Evolutionary conservation across 2,888 invertebrate genomes (phyloP).

Genomic region (Ypsolopha scabrella): DNA sequence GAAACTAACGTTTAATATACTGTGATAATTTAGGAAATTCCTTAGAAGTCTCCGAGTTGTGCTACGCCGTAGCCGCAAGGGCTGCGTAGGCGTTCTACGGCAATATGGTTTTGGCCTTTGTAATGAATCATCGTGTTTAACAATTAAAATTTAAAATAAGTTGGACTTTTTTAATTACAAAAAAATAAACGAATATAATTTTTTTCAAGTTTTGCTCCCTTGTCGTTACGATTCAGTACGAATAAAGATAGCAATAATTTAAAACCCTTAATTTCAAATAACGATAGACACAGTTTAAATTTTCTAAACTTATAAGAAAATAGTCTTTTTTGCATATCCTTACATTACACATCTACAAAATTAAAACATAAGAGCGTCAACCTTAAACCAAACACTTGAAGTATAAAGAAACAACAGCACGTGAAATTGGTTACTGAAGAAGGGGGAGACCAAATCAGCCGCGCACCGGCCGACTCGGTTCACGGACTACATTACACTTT

Average conservation of each 20-base stretch:
- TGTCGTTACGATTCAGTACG: too few relatives aligned
- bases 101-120: not conserved
- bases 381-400: not conserved
- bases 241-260: too few relatives aligned
- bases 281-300: too few relatives aligned
- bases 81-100: not conserved
- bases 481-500: conserved; percentile 69
- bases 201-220: too few relatives aligned
- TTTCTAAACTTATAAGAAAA: too few relatives aligned
- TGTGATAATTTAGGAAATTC: conserved; percentile 68
- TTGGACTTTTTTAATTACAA: too few relatives aligned
- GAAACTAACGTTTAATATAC: conserved; percentile 68
- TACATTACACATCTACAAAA: too few relatives aligned
- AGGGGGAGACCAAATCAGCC: conserved; percentile 50
- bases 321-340: too few relatives aligned
- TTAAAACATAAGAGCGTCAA: not conserved
- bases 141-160: too few relatives aligned
- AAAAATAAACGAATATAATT: too few relatives aligned
- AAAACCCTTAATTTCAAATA: too few relatives aligned
- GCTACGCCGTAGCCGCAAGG: conserved; percentile 1
- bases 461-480: conserved; percentile 54
- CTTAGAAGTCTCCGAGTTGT: conserved; percentile 19
- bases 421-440: conserved; percentile 48
- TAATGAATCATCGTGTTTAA: too few relatives aligned
- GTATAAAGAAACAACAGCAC: conserved; percentile 45